Percentiles rank a stretch among this genome's conserved stretches.
Conservation (phyloP, 1,140 invertebrate genomes). For the Heterodera carotae region DNA sequence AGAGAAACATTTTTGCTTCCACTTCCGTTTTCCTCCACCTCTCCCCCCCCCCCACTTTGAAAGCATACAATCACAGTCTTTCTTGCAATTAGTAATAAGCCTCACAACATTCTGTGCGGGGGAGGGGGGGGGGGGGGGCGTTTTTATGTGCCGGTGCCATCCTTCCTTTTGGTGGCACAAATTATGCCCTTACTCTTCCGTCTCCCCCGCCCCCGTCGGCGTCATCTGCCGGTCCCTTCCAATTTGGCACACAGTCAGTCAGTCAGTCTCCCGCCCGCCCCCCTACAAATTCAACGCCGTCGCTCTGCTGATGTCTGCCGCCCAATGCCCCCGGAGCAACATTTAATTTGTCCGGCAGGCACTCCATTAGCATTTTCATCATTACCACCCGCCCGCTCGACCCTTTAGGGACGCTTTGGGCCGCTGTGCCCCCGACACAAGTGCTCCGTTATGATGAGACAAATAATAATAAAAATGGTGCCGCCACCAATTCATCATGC, state of each 20-base stretch:
- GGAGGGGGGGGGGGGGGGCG: no score
- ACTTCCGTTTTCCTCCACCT: no score
- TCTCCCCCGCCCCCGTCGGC: no score
- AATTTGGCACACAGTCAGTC: neutral
- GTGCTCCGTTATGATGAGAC: no score
- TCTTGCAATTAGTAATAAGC: neutral
- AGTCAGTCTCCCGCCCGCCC: no score
- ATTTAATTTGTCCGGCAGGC: constrained; percentile 2
- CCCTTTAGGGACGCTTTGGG: neutral
- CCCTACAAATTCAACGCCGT: no score
- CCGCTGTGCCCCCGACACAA: no score
- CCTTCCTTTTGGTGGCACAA: neutral
- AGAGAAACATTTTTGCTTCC: no score
- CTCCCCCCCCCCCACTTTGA: neutral
- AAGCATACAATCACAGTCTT: neutral
- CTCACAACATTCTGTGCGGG: neutral
- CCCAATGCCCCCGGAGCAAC: neutral
- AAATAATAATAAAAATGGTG: no score
- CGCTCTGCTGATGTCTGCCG: no score
- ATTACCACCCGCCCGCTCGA: neutral
- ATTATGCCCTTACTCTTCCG: neutral
- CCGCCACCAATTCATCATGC: no score
- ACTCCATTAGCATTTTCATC: neutral
- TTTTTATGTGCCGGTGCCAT: neutral
- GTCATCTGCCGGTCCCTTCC: neutral